A percentile compares a stretch with the other conserved stretches of the same genome.
These are phyloP conservation scores for Oxygymnocypris stewartii DNA, from an alignment of 2,113 vertebrate genomes.

Conservation along the genomic window DNA sequence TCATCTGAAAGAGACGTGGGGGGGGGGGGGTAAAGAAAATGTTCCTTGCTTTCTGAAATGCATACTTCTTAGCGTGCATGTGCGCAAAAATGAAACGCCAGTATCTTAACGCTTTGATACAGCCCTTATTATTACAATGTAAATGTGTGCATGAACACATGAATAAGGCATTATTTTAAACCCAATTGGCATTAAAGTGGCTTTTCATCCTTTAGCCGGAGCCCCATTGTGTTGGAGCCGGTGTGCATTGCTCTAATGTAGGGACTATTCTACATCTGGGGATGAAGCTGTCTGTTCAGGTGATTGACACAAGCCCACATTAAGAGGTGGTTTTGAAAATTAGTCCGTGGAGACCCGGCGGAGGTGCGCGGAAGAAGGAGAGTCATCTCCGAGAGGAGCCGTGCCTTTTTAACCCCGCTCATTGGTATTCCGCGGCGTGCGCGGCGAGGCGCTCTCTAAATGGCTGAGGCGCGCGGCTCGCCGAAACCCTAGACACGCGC, in stretches of 20 bases:
- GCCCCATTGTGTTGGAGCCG: slow-evolving; percentile 86
- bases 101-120: slow-evolving; percentile 75
- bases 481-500: slow-evolving; percentile 94
- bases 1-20: slow-evolving; percentile 47
- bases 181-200: slow-evolving; percentile 81
- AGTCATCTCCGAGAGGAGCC: slow-evolving; percentile 96
- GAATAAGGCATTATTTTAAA: slow-evolving; percentile 75
- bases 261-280: slow-evolving; percentile 98
- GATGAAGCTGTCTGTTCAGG: slow-evolving; percentile 99
- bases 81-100: slow-evolving; percentile 52
- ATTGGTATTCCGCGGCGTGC: slow-evolving; percentile 99
- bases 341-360: slow-evolving; percentile 99
- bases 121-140: slow-evolving; percentile 46
- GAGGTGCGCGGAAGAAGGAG: slow-evolving; percentile 95
- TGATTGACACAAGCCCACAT: slow-evolving; percentile 99
- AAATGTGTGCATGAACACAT: slow-evolving; percentile 57
- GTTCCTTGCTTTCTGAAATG: slow-evolving; percentile 22
- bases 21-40: slow-evolving; percentile 25
- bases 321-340: slow-evolving; percentile 99
- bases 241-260: slow-evolving; percentile 88
- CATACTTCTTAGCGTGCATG: not conserved
- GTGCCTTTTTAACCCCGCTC: slow-evolving; percentile 99
- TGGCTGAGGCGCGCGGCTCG: slow-evolving; percentile 95
- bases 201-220: slow-evolving; percentile 73
- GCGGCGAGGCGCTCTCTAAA: slow-evolving; percentile 96